Conservation (phyloP, 2,113 vertebrate species). For the Sinocyclocheilus rhinocerous region DNA sequence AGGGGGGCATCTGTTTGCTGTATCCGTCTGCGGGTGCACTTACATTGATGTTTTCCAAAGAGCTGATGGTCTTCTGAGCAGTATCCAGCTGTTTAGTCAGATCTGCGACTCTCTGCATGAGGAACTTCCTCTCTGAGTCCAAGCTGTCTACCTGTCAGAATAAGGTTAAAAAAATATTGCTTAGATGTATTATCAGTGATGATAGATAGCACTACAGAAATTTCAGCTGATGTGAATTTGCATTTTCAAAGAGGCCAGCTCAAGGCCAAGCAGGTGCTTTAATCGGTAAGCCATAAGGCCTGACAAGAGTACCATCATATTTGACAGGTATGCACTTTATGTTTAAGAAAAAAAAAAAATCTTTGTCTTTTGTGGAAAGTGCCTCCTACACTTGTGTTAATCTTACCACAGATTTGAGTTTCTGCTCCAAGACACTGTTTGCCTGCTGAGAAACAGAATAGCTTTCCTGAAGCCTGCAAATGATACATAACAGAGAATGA, state of each 20-base stretch:
- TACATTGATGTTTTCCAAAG: conserved; percentile 79
- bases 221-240: background rate
- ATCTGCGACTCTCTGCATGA: conserved; percentile 72
- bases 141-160: conserved; percentile 67
- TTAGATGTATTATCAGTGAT: background rate
- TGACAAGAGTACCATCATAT: conserved; percentile 3
- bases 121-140: conserved; percentile 71
- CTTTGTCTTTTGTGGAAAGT: background rate
- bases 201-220: background rate
- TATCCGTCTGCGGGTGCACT: conserved; percentile 53
- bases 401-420: too few relatives aligned
- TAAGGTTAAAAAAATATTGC: background rate
- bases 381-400: too few relatives aligned
- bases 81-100: conserved; percentile 72
- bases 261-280: background rate
- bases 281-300: background rate
- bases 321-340: background rate
- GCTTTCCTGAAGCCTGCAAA: too few relatives aligned
- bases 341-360: too few relatives aligned
- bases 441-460: too few relatives aligned
- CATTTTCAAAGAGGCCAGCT: background rate
- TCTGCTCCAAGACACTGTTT: too few relatives aligned
- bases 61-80: conserved; percentile 73
- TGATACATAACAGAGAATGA: too few relatives aligned
- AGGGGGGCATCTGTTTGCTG: background rate